Evolutionary conservation across 2,113 vertebrate species (phyloP).

Genomic region (Herpetotheres cachinnans): DNA sequence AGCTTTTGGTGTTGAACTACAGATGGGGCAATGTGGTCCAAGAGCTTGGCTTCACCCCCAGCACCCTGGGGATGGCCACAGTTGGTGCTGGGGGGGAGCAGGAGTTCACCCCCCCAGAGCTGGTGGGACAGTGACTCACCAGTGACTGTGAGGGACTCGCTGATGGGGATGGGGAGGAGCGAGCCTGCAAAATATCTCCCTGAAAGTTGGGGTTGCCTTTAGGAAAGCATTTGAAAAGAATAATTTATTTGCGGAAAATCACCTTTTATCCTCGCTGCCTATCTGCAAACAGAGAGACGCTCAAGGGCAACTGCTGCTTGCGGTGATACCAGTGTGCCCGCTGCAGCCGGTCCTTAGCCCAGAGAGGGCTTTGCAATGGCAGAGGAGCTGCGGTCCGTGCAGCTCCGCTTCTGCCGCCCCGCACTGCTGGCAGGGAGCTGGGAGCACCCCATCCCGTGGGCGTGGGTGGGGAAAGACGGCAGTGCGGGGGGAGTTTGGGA

Average conservation of each 20-base stretch:
- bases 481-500: too few species aligned
- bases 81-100: background rate
- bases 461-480: background rate
- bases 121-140: background rate
- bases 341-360: background rate
- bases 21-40: background rate
- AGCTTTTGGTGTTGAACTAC: background rate
- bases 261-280: background rate
- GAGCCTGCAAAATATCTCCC: background rate
- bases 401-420: accelerated
- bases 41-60: background rate
- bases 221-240: background rate
- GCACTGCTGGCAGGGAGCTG: background rate
- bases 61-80: background rate
- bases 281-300: background rate
- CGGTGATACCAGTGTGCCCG: accelerated
- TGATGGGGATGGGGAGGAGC: background rate
- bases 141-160: background rate
- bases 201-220: background rate
- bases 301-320: background rate
- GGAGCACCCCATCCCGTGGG: background rate
- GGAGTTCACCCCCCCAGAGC: background rate
- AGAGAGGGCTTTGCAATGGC: background rate
- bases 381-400: background rate
- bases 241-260: background rate